Evolutionary conservation across 2,888 invertebrate genomes (phyloP), one percentile per base, ranked within the genome.

Genomic region (Leptopilina syphax): DNA sequence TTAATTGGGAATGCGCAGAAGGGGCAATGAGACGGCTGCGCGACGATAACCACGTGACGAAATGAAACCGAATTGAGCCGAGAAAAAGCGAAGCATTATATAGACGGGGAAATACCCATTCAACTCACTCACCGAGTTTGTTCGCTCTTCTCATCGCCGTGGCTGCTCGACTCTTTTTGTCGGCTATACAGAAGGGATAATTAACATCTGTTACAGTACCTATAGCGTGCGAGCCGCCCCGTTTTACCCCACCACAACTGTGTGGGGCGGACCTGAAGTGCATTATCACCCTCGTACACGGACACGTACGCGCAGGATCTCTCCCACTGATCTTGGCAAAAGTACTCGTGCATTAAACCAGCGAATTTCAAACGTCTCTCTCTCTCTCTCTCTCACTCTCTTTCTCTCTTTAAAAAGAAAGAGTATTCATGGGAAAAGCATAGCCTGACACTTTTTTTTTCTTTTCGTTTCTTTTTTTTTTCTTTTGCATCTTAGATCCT

Each of bases 121-220:
- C 70, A 27, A 70, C 54, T 70, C 79, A 60, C 78, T 73, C 78
- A 70, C 76, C 63, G 80, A 79, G 82, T 81, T 50, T 78, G 81
- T 79, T 77, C 34, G 80, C 82, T 80, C 82, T 83, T 84, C 81
- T 80, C 82, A 79, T 80, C 84, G 77, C 77, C 44, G 79, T 77
- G 79, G 78, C 81, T 76, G 78, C 81, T 76, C 77, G 78, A 82
- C 79, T 82, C 81, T 83, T 83, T 82, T 82, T 83, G 82, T 80
- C 79, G 82, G 77, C 87, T 87, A 88, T 87, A 89, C 90, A 89
- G 89, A 90, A 90, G 91, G 91, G 91, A 90, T 91, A 91, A 91
- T 91, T 91, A 91, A 91, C 91, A 91, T 91, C 91, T 91, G 91
- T 91, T 91, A 91, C 90, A 89, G 89, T 91, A 89, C 89, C 90